phyloP scores from a whole-genome alignment of 2,888 invertebrate species.

The Uropetala carovei region DNA sequence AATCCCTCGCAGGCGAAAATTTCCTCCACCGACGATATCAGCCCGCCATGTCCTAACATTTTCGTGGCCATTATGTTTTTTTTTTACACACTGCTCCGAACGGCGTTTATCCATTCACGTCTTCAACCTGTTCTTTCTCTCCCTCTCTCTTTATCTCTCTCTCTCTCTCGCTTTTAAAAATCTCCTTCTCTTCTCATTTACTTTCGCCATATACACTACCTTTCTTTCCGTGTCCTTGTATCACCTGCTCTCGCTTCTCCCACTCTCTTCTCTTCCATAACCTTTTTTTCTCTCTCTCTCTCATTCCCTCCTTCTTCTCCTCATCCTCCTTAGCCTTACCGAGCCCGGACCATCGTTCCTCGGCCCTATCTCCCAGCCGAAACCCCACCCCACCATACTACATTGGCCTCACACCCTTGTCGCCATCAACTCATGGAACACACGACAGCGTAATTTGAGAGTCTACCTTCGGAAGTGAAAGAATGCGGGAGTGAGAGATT shows the following conservation, averaged over 20 bases:
- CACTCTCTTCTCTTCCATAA: neutral
- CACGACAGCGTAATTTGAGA: slow-evolving; percentile 30
- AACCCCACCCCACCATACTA: neutral
- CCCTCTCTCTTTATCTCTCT: neutral
- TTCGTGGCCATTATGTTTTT: neutral
- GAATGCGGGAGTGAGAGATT: neutral
- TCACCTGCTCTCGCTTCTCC: neutral
- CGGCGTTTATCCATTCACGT: slow-evolving; percentile 24
- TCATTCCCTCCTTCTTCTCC: neutral
- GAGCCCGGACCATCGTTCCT: neutral
- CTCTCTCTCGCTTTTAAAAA: neutral
- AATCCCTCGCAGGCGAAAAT: slow-evolving; percentile 18
- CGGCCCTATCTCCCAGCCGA: too few species aligned
- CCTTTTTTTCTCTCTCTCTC: neutral
- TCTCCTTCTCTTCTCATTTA: neutral
- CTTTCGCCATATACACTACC: neutral
- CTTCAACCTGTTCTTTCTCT: slow-evolving; percentile 5
- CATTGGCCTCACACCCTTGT: neutral
- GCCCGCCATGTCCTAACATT: neutral
- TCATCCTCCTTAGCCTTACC: neutral
- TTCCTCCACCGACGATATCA: slow-evolving; percentile 1
- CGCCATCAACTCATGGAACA: neutral
- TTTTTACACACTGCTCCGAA: neutral
- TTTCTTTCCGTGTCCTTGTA: too few species aligned
- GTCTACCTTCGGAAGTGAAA: neutral